Evolutionary conservation across 2,113 vertebrate genomes (phyloP).

Genomic region (Lagopus leucura): DNA sequence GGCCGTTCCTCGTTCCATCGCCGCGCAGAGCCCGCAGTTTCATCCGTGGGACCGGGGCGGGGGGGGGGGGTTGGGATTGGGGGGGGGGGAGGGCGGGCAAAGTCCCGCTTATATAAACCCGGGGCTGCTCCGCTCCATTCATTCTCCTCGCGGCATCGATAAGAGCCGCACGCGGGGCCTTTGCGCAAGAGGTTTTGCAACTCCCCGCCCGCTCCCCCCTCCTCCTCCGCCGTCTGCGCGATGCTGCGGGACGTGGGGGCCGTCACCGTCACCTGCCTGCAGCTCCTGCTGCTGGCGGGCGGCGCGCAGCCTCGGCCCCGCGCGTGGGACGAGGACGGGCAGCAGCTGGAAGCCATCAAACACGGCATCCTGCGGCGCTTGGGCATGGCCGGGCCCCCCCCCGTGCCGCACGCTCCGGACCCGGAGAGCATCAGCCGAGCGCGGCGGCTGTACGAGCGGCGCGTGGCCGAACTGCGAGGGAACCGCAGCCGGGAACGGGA

Average conservation of each 20-base stretch:
- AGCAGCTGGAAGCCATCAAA: constrained; percentile 75
- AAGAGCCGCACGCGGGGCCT: background rate
- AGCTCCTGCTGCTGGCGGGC: background rate
- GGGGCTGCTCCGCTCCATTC: constrained; percentile 47
- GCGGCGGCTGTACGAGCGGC: constrained; percentile 71
- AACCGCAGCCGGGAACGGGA: constrained; percentile 65
- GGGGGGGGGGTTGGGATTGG: background rate
- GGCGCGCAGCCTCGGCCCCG: constrained; percentile 35
- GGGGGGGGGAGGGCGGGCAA: constrained; percentile 54
- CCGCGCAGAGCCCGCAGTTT: background rate
- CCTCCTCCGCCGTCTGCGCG: too few species aligned
- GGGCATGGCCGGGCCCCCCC: constrained; percentile 68
- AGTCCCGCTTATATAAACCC: constrained; percentile 71
- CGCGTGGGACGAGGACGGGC: background rate
- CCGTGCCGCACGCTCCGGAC: constrained; percentile 14
- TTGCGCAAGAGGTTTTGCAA: rapidly evolving
- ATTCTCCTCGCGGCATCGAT: background rate
- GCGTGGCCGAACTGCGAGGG: constrained; percentile 55
- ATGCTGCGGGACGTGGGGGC: background rate
- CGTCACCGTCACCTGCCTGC: background rate
- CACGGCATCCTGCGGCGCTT: constrained; percentile 77
- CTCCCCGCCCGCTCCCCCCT: background rate
- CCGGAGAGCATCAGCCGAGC: constrained; percentile 69
- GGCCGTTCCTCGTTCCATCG: rapidly evolving
- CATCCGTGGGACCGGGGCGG: background rate